Conservation (phyloP, 1,140 invertebrate species). For the Dreissena polymorpha region DNA sequence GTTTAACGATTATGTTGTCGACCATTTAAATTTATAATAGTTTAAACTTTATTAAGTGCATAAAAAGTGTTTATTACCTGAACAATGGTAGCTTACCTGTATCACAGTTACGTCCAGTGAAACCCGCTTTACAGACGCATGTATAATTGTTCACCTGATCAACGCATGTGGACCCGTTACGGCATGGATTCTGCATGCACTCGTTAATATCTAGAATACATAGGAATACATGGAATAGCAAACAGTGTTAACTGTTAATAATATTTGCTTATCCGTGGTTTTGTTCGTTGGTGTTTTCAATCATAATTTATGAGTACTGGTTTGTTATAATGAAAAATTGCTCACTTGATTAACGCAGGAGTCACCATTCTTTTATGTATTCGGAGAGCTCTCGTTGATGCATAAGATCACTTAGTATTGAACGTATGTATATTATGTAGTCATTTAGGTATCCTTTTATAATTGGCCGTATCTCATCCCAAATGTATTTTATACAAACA, state of each 20-base stretch:
- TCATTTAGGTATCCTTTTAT: background rate
- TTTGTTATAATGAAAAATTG: background rate
- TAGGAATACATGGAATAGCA: background rate
- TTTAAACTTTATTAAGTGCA: too few relatives aligned
- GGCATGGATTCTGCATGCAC: too few relatives aligned
- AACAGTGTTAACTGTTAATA: background rate
- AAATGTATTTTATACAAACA: too few relatives aligned
- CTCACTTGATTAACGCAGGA: slow-evolving; percentile 4
- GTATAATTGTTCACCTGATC: slow-evolving; percentile 8
- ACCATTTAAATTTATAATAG: too few relatives aligned
- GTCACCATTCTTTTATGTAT: background rate
- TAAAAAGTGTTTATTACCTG: too few relatives aligned
- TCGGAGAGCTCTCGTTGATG: slow-evolving; percentile 7
- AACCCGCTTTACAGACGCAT: background rate
- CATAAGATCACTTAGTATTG: background rate
- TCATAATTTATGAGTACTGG: background rate
- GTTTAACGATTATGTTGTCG: too few relatives aligned
- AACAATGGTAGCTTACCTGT: background rate
- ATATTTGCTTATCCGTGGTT: background rate
- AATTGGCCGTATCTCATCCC: too few relatives aligned
- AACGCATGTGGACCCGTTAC: too few relatives aligned
- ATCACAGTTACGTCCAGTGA: background rate
- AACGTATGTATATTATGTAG: background rate
- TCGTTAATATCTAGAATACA: too few relatives aligned
- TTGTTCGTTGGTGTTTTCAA: background rate